Conservation (phyloP, 2,888 invertebrate genomes). For the Coleophora flavipennella region DNA sequence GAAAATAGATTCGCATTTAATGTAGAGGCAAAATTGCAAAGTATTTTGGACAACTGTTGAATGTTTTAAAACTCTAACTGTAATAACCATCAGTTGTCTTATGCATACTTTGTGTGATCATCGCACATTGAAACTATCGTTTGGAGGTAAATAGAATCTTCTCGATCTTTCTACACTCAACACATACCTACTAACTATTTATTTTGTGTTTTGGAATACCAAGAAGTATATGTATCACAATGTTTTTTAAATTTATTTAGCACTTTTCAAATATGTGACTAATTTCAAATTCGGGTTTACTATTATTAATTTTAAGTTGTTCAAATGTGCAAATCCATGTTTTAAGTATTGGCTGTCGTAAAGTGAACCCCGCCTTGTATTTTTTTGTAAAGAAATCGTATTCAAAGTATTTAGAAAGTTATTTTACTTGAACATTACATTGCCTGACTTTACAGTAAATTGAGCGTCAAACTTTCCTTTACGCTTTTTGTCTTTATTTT, state of each 20-base stretch:
- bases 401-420: constrained; percentile 27
- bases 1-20: no score
- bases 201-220: constrained; percentile 9
- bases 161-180: constrained; percentile 12
- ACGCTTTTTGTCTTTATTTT: constrained; percentile 35
- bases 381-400: constrained; percentile 16
- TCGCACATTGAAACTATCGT: constrained; percentile 8
- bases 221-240: constrained; percentile 11
- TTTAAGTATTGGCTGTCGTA: constrained; percentile 21
- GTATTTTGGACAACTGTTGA: no score
- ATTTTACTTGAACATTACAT: constrained; percentile 21
- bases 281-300: constrained; percentile 14
- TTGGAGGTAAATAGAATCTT: constrained; percentile 24
- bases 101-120: constrained; percentile 24
- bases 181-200: constrained; percentile 14
- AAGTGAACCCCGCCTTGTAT: constrained; percentile 10
- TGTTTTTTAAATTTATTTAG: constrained; percentile 19
- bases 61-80: no score
- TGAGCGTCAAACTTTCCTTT: constrained; percentile 23
- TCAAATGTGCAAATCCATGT: constrained; percentile 15
- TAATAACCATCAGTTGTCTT: constrained; percentile 20
- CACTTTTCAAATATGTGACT: constrained; percentile 27
- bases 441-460: constrained; percentile 16
- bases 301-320: constrained; percentile 8
- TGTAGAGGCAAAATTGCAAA: no score